Conservation (phyloP, 2,797 vertebrate genomes). For the Hafferia zeledoni region DNA sequence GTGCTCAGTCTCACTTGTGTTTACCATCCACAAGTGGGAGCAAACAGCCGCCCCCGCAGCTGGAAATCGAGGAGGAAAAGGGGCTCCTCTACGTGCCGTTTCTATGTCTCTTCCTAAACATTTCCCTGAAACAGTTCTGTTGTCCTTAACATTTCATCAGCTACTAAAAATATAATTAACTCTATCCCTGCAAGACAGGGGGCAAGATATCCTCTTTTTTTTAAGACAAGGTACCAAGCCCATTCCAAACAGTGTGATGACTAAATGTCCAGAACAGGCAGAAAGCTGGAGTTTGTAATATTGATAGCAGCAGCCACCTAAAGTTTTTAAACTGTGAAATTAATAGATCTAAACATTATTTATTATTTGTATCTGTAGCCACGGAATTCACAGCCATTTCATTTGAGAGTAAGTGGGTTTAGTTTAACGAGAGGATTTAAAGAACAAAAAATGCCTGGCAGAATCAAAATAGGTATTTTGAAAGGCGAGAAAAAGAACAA, state of each 20-base stretch:
- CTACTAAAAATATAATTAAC: background rate
- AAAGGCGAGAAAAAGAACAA: background rate
- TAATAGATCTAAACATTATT: background rate
- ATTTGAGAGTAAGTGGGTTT: background rate
- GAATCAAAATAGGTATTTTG: background rate
- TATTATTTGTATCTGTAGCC: background rate
- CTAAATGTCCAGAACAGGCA: background rate
- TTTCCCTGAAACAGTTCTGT: background rate
- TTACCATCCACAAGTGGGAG: background rate
- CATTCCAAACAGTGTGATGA: background rate
- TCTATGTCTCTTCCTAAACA: background rate
- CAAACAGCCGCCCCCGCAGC: background rate
- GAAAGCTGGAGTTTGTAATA: background rate
- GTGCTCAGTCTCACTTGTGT: background rate
- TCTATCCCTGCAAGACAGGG: background rate
- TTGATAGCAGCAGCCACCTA: background rate
- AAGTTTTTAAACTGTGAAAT: background rate
- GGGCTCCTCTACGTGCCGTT: background rate
- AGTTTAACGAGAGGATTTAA: background rate
- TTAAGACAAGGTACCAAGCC: background rate
- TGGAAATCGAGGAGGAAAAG: background rate
- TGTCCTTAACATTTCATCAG: background rate
- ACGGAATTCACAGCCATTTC: background rate
- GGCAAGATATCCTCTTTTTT: background rate
- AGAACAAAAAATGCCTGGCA: background rate